A percentile compares a stretch with the other conserved stretches of the same genome.
Conservation (phyloP, 2,113 vertebrate species). For the Anoplopoma fimbria region DNA sequence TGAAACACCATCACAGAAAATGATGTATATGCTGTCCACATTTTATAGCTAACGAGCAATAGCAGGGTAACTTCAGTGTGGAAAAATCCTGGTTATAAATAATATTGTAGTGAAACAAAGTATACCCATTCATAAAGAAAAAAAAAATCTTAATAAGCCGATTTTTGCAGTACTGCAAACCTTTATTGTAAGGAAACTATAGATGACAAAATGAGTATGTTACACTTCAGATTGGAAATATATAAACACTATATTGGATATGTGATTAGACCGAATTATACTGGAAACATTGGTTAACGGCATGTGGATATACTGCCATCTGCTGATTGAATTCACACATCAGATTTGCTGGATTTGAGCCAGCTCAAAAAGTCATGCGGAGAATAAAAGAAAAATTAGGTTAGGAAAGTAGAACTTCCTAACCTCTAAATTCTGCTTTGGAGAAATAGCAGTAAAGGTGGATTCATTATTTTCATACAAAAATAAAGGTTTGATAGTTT, state of each 20-base stretch:
- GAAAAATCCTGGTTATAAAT: not conserved
- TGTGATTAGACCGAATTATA: not conserved
- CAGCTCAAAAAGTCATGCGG: not conserved
- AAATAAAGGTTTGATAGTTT: not conserved
- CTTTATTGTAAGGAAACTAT: not conserved
- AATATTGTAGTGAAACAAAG: not conserved
- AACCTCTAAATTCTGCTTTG: not conserved
- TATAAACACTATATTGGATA: not conserved
- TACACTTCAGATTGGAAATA: not conserved
- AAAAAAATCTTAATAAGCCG: not conserved
- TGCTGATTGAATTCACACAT: conserved; percentile 40
- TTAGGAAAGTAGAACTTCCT: not conserved
- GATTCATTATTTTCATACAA: not conserved
- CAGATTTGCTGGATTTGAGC: not conserved
- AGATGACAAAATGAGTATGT: not conserved
- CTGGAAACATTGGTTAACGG: not conserved
- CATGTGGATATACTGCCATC: conserved; percentile 58
- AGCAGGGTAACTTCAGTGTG: not conserved
- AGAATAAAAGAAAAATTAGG: not conserved
- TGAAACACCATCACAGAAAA: not conserved
- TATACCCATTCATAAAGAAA: not conserved
- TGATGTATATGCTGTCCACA: not conserved
- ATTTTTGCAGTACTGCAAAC: not conserved
- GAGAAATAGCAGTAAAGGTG: not conserved
- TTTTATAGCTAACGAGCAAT: not conserved